Base-by-base conservation (phyloP, 2,797 vertebrate genomes). In the Girardinus metallicus region DNA sequence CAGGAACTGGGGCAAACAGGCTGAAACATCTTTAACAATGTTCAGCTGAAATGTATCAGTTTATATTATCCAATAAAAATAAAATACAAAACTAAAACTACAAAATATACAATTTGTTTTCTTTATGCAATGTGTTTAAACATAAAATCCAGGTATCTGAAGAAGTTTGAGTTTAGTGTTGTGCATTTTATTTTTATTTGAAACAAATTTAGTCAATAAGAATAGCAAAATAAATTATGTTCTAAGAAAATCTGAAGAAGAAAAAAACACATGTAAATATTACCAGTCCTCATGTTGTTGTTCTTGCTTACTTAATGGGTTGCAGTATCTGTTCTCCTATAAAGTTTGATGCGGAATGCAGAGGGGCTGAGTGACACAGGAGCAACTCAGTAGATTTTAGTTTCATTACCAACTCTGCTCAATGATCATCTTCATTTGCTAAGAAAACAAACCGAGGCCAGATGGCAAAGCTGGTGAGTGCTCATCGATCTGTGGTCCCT, bases 401-500 rank as follows among this genome's bases (percentile, higher is more conserved):
- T 84, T 83, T 88, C 91, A 91, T 95, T 94, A 93, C 90, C 88
- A 84, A 77, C 82, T 83, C 73, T 92, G 93, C 88, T 92, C 91
- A 91, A 93, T 95, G 94, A 95, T 94, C 93, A 94, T 90, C 89
- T 94, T 95, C 83, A 95, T 96, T 96, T 94, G 89, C 92, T 95
- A 91, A 94, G 92, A 93, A 94, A 95, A 95, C 92, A 95, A 94
- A 95, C 91, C 83, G 84, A 81, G 85, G 88, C 94, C 95, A 96
- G 95, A 96, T 96, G 95, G 95, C 44, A 64, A 87, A 77, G 91
- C 89, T 92, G 91, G 93, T 87, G 87, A 94, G 89, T 53, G 89
- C 78, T 94, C 94, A 96, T 96, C 93, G 92, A 96, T 96, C 95
- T 94, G 62, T 75, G 82, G 89, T 95, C 94, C 92, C 94, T 85